Evolutionary conservation across 2,797 vertebrate species (phyloP).

Genomic region (Gobionotothen gibberifrons): DNA sequence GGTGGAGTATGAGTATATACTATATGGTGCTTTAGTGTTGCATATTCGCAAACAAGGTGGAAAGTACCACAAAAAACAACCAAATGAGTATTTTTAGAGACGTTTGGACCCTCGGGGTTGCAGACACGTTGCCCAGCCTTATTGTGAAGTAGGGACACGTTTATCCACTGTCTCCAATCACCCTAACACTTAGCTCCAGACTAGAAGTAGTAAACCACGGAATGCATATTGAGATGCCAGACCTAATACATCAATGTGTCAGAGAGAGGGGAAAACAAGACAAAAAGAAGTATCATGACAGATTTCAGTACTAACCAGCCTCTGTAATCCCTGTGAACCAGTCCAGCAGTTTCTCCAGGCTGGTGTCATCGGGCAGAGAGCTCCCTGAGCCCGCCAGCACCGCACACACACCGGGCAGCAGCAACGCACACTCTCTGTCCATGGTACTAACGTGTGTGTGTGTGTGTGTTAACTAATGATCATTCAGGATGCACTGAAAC

Average conservation of each 20-base stretch:
- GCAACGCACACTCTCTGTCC: slow-evolving; percentile 86
- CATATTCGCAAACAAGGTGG: not conserved
- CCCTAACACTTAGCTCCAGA: not conserved
- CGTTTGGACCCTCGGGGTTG: not conserved
- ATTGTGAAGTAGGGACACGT: not conserved
- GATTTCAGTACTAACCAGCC: slow-evolving; percentile 78
- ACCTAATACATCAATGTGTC: not conserved
- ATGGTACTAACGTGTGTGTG: slow-evolving; percentile 66
- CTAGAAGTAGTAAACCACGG: not conserved
- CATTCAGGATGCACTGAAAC: not conserved
- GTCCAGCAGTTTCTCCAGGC: slow-evolving; percentile 94
- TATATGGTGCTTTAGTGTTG: not conserved
- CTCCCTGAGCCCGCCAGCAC: slow-evolving; percentile 83
- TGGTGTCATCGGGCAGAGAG: slow-evolving; percentile 90
- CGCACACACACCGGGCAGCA: slow-evolving; percentile 89
- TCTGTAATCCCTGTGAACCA: slow-evolving; percentile 86
- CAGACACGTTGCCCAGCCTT: not conserved
- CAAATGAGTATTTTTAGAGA: not conserved
- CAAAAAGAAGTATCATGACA: not conserved
- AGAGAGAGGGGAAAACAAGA: not conserved
- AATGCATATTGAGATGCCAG: not conserved
- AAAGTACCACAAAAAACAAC: not conserved
- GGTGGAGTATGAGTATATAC: too few species aligned
- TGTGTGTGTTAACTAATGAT: not conserved
- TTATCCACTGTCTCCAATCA: not conserved